phyloP scores from a whole-genome alignment of 2,888 invertebrate genomes.

The Eristalis pertinax region DNA sequence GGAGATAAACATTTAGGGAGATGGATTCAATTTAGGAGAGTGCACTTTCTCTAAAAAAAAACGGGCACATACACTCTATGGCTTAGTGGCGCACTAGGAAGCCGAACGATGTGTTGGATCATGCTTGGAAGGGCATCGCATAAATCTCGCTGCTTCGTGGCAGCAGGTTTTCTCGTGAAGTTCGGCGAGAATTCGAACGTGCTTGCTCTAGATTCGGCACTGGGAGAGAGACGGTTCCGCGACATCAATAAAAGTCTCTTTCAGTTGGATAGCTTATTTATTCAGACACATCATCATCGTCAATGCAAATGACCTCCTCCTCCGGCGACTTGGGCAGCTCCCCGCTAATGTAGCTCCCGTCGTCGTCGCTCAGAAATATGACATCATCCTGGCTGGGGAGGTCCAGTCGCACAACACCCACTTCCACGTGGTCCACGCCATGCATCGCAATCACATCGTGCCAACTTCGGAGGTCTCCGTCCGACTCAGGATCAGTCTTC shows the following conservation, averaged over 20 bases:
- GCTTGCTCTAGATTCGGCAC: no score
- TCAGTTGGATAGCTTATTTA: background rate
- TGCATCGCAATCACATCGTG: background rate
- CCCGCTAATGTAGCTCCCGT: background rate
- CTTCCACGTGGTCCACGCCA: background rate
- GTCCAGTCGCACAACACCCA: background rate
- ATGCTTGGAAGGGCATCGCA: background rate
- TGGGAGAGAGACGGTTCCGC: no score
- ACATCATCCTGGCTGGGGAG: background rate
- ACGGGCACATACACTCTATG: background rate
- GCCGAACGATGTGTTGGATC: background rate
- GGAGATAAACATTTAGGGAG: conserved; percentile 42
- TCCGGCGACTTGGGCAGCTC: background rate
- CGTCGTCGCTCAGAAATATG: background rate
- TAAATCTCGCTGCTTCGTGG: background rate
- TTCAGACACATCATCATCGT: background rate
- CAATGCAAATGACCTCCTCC: conserved; percentile 21
- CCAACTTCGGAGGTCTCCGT: background rate
- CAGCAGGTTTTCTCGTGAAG: no score
- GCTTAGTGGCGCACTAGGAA: background rate
- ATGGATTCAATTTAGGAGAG: conserved; percentile 17
- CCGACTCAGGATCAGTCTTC: background rate
- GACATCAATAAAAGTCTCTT: background rate
- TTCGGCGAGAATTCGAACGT: no score
- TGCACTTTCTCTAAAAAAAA: conserved; percentile 36